Conservation (phyloP, 2,888 invertebrate genomes). For the Ryuthela nishihirai region DNA sequence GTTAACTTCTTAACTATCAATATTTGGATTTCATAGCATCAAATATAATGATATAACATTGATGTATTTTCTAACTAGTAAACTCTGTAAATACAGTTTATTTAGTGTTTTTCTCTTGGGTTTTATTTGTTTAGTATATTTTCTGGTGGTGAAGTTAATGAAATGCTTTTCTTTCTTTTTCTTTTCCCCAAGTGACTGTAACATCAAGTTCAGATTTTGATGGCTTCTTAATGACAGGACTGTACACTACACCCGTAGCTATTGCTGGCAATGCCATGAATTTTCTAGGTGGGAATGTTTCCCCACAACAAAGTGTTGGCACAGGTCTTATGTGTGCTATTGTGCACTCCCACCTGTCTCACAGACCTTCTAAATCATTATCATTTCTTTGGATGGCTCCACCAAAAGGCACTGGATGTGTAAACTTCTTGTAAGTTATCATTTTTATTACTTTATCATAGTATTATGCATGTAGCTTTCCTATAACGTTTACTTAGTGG, state of each 20-base stretch:
- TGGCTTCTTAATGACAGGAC: slow-evolving; percentile 49
- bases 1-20: no score
- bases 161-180: neutral
- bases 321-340: slow-evolving; percentile 49
- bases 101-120: neutral
- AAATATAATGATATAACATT: no score
- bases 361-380: slow-evolving; percentile 46
- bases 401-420: slow-evolving; percentile 50
- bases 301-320: slow-evolving; percentile 41
- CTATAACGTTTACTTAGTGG: no score
- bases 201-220: slow-evolving; percentile 50
- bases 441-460: neutral
- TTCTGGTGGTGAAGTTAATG: no score
- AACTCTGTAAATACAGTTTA: no score
- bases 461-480: no score
- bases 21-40: no score
- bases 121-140: neutral
- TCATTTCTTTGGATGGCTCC: slow-evolving; percentile 51
- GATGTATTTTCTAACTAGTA: no score
- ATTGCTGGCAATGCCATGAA: slow-evolving; percentile 12
- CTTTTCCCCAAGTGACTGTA: slow-evolving; percentile 46
- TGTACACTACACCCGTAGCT: slow-evolving; percentile 47
- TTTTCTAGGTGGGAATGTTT: slow-evolving; percentile 6
- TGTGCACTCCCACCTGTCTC: slow-evolving; percentile 48
- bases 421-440: slow-evolving; percentile 50